Evolutionary conservation across 1,140 invertebrate species (phyloP).

Genomic region (Sminthurides bifidus): DNA sequence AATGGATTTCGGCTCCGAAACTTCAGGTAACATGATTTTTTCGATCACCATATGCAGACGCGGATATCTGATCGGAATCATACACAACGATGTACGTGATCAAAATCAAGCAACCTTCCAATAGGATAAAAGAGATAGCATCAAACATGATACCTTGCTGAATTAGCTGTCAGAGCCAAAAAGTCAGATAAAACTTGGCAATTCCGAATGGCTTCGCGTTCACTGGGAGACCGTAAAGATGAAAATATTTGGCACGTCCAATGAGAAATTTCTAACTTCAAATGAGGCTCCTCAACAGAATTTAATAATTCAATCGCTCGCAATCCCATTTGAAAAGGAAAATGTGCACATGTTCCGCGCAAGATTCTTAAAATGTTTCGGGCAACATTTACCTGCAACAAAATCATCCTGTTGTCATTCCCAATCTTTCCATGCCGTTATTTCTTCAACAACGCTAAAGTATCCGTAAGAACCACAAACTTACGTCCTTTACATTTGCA

Average conservation of each 20-base stretch:
- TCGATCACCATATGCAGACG: constrained; percentile 3
- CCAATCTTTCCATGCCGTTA: no score
- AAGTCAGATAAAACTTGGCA: no score
- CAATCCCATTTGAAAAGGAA: constrained; percentile 6
- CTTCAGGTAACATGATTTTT: not conserved
- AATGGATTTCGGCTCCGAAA: no score
- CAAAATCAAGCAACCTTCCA: no score
- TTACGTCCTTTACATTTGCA: no score
- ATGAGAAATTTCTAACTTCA: constrained; percentile 18
- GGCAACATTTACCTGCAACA: not conserved
- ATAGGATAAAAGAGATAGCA: no score
- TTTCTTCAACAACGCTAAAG: no score
- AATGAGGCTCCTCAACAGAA: not conserved
- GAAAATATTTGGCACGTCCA: constrained; percentile 13
- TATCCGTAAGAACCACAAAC: no score
- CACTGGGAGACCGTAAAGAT: not conserved
- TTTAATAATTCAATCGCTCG: constrained; percentile 14
- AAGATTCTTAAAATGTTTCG: constrained; percentile 17
- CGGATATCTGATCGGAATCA: constrained; percentile 7
- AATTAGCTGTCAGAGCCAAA: no score
- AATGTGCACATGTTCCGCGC: constrained; percentile 5
- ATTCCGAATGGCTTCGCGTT: not conserved
- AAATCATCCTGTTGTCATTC: no score
- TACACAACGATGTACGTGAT: no score
- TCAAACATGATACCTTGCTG: no score